phyloP scores from a whole-genome alignment of 2,888 invertebrate species.

The Cosmorhoe ocellata region DNA sequence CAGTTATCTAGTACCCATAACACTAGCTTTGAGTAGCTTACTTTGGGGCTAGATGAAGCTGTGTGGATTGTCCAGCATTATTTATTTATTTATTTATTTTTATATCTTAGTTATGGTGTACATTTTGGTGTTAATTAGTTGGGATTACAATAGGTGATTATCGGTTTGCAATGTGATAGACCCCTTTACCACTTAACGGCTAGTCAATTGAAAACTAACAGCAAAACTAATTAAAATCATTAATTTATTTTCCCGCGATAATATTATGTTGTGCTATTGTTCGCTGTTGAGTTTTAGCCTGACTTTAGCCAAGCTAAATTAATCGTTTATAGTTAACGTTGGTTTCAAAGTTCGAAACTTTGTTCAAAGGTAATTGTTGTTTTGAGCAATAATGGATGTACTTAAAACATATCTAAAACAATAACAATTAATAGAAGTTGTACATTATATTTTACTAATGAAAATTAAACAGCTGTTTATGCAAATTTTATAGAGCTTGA shows the following conservation, averaged over 20 bases:
- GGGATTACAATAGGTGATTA: too few relatives aligned
- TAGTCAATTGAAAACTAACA: neutral
- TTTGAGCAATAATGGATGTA: slow-evolving; percentile 22
- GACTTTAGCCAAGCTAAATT: slow-evolving; percentile 26
- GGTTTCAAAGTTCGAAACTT: slow-evolving; percentile 24
- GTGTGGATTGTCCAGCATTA: too few relatives aligned
- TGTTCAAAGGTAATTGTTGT: slow-evolving; percentile 26
- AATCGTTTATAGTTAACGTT: slow-evolving; percentile 28
- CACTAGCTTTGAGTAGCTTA: too few relatives aligned
- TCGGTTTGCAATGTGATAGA: too few relatives aligned
- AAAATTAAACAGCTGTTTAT: neutral
- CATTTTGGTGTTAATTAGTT: too few relatives aligned
- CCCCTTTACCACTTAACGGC: too few relatives aligned
- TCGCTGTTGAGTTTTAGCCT: slow-evolving; percentile 21
- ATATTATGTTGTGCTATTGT: neutral
- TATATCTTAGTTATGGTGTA: too few relatives aligned
- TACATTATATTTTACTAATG: neutral
- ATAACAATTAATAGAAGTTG: slow-evolving; percentile 2
- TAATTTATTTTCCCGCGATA: neutral
- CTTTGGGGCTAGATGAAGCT: too few relatives aligned
- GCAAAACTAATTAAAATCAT: neutral
- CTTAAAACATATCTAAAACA: slow-evolving; percentile 15
- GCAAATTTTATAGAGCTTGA: too few relatives aligned
- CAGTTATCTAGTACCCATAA: too few relatives aligned
- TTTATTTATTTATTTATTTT: too few relatives aligned